Evolutionary conservation across 2,888 invertebrate species (phyloP), one percentile per base, ranked within the genome.

Genomic region (Hypolimnas misippus): DNA sequence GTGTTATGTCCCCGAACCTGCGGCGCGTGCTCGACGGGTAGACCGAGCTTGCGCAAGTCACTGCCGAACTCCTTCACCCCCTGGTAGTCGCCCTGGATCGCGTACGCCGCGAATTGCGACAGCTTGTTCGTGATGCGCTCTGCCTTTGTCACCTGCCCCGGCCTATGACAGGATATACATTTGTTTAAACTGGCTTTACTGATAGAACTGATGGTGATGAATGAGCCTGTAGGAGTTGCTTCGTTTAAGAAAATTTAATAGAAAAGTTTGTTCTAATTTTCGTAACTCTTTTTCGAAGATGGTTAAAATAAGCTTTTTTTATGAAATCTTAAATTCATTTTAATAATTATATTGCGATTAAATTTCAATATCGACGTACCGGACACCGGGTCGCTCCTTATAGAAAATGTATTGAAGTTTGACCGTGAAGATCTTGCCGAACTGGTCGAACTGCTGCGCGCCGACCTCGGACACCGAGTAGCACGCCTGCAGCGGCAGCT

Each of bases 381-480:
- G 84, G 16, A 98, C 98, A 1, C 99, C 99, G 0, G 99, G 98
- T 10, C 99, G 93, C 86, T 99, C 99, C 86, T 99, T 98, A 86
- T 99, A 99, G 87, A 99, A 98, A 60, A 99, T 97, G 82, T 98
- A 99, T 86, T 99, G 99, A 71, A 98, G 89, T 84, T 98, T 99
- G 61, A 99, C 95, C 0, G 99, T 99, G 92, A 99, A 99, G 75
- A 99, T 99, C 92, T 99, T 99, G 31, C 99, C 99, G 84, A 97
- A 99, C 85, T 98, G 98, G 89, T 99, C 99, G 83, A 98, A 99
- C 84, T 99, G 99, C 89, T 99, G 99, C 35, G 98, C 97, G 54
- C 96, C 97, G 52, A 98, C 96, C 66, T 98, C 98, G 3, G 98
- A 98, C 50, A 98, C 96, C 1, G 98, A 98, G 88, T 99, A 99